These are phyloP conservation scores for Triplophysa siluroides DNA, from an alignment of 2,113 vertebrate genomes.

Conservation along the genomic window DNA sequence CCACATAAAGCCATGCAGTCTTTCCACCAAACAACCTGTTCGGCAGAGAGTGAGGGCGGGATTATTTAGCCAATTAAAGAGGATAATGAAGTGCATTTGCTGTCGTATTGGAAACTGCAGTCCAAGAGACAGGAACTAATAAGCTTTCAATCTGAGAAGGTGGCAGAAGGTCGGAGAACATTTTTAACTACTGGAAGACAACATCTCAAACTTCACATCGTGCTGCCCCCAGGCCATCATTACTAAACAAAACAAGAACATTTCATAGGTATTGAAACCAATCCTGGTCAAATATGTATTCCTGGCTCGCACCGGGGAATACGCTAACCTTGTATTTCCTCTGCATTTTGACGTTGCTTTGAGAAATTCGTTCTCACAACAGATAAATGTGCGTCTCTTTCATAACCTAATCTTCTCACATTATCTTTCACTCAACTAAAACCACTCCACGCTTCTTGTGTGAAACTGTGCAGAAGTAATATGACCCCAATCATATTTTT, in stretches of 20 bases:
- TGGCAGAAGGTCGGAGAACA: constrained; percentile 29
- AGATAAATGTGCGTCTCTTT: not conserved
- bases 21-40: constrained; percentile 16
- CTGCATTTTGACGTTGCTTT: not conserved
- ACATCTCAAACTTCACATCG: constrained; percentile 32
- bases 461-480: constrained; percentile 7
- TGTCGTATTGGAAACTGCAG: constrained; percentile 41
- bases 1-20: not conserved
- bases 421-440: not conserved
- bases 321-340: not conserved
- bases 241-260: constrained; percentile 22
- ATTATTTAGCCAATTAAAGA: constrained; percentile 53
- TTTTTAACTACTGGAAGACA: constrained; percentile 46
- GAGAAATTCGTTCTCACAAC: not conserved
- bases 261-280: constrained; percentile 22
- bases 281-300: constrained; percentile 28
- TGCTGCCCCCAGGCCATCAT: constrained; percentile 31
- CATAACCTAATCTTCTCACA: not conserved
- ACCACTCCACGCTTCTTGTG: not conserved
- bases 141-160: constrained; percentile 40
- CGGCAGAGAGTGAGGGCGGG: constrained; percentile 25
- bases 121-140: constrained; percentile 50
- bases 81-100: constrained; percentile 53
- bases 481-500: constrained; percentile 20
- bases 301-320: not conserved